Percentiles rank a stretch among this genome's conserved stretches.
phyloP scores from a whole-genome alignment of 1,140 invertebrate genomes.

The Aphis gossypii region DNA sequence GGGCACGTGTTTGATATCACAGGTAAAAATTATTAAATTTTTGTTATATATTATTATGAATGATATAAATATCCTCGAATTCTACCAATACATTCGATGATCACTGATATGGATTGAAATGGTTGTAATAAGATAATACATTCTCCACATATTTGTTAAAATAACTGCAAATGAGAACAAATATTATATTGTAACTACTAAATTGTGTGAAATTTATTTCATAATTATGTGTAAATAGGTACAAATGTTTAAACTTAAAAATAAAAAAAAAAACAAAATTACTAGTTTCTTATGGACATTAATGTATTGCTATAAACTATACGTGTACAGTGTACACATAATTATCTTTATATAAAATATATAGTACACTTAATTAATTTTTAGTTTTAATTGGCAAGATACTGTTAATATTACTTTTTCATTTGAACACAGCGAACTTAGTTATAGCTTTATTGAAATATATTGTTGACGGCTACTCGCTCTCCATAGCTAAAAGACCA shows the following conservation, averaged over 20 bases:
- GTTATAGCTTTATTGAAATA: no score
- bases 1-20: neutral
- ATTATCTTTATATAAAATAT: no score
- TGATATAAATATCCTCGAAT: neutral
- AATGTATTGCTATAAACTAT: neutral
- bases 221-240: neutral
- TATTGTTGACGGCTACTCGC: no score
- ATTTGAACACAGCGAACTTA: no score
- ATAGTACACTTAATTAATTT: neutral
- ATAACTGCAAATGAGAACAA: neutral
- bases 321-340: no score
- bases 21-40: neutral
- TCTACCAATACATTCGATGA: neutral
- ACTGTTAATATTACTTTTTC: neutral
- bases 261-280: no score
- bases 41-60: neutral
- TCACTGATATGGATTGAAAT: neutral
- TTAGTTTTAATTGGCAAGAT: neutral
- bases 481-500: no score
- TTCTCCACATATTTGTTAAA: neutral
- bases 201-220: neutral
- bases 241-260: neutral
- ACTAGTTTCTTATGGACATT: neutral
- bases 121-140: neutral
- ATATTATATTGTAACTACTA: neutral